phyloP scores from a whole-genome alignment of 2,888 invertebrate genomes.

The Zhuqinia jingwanae region DNA sequence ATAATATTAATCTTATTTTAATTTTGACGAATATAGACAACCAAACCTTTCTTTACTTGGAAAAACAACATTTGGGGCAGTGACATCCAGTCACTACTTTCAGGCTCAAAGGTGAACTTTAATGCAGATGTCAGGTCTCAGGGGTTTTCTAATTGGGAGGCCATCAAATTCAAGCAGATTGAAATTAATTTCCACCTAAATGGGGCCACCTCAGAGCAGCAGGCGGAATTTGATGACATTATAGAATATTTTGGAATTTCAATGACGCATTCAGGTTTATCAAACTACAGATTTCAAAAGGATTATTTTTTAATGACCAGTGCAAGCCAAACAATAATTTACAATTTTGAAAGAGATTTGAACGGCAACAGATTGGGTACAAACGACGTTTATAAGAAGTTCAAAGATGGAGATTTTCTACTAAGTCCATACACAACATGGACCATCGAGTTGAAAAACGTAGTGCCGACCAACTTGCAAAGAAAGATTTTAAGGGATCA shows the following conservation, averaged over 20 bases:
- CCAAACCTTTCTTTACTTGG: constrained; percentile 64
- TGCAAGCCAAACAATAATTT: not conserved
- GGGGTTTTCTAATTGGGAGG: not conserved
- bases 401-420: constrained; percentile 48
- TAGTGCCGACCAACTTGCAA: too few species aligned
- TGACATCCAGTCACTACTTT: constrained; percentile 17
- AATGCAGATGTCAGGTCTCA: constrained; percentile 25
- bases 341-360: constrained; percentile 48
- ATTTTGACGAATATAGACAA: too few species aligned
- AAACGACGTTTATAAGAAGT: constrained; percentile 46
- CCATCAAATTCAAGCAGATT: constrained; percentile 54
- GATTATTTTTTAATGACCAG: constrained; percentile 35
- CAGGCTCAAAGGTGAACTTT: constrained; percentile 9
- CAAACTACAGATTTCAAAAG: constrained; percentile 31
- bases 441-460: constrained; percentile 25
- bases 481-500: not conserved
- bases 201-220: not conserved
- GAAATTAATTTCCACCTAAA: constrained; percentile 51
- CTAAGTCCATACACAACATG: constrained; percentile 62
- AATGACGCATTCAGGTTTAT: constrained; percentile 60
- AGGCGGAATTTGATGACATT: not conserved
- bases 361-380: constrained; percentile 20
- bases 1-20: too few species aligned
- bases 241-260: constrained; percentile 24
- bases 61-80: not conserved